Conservation (phyloP, 2,113 vertebrate genomes). For the Hyperopisus bebe region DNA sequence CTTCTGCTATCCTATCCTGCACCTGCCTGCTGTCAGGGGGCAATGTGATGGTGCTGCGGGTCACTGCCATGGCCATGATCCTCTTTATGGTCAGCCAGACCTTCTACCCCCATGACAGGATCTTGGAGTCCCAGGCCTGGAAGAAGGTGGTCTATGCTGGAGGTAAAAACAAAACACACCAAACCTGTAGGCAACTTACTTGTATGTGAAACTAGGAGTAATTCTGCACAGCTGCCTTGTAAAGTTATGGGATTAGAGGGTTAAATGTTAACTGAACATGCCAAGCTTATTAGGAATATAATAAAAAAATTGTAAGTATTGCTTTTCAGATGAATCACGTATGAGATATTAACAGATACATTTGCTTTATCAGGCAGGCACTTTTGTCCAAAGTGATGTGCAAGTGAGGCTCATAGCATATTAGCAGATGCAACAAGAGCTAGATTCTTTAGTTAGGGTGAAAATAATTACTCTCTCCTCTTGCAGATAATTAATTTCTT, state of each 20-base stretch:
- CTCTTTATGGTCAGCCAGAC: constrained; percentile 81
- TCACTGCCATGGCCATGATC: constrained; percentile 69
- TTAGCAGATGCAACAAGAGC: neutral
- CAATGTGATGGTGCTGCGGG: constrained; percentile 58
- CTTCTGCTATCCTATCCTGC: constrained; percentile 73
- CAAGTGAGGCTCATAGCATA: neutral
- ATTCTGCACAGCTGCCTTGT: neutral
- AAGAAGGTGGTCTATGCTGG: constrained; percentile 81
- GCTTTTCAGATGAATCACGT: neutral
- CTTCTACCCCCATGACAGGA: constrained; percentile 80
- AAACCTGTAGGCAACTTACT: neutral
- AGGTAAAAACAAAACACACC: constrained; percentile 54
- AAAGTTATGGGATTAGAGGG: neutral
- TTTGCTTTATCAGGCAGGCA: neutral
- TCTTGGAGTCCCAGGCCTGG: constrained; percentile 87
- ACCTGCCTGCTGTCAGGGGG: constrained; percentile 70
- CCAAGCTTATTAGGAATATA: neutral
- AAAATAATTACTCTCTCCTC: neutral
- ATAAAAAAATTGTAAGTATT: neutral
- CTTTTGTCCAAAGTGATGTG: neutral
- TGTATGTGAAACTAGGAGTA: neutral
- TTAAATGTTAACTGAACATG: neutral
- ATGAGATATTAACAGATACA: neutral
- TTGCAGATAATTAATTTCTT: neutral
- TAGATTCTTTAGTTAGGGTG: neutral